Evolutionary conservation across 2,888 invertebrate species (phyloP), one percentile per base, ranked within the genome.

Genomic region (Agonopterix alstromeriana): DNA sequence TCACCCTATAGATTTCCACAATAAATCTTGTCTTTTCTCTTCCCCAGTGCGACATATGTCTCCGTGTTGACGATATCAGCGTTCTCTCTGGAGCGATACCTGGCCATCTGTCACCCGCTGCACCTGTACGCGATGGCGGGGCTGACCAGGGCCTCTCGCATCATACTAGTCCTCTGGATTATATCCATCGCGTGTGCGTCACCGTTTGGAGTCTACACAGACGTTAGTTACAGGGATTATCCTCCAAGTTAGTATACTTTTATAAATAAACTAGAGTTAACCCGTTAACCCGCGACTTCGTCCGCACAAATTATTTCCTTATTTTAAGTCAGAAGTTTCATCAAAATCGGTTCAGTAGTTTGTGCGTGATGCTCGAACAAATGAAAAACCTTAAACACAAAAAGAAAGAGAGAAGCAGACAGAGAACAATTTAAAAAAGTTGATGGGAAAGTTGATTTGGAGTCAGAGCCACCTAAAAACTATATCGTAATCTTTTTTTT

Each of bases 51-150:
- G 5, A 94, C 95, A 4, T 97, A 97, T 77, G 95, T 96, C 0
- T 97, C 97, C 0, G 95, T 97, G 46, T 83, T 97, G 67, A 97
- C 97, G 43, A 97, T 97, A 71, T 95, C 96, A 4, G 96, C 96
- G 1, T 97, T 97, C 80, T 96, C 97, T 1, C 91, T 95, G 78
- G 97, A 97, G 83, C 90, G 97, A 45, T 96, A 96, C 83, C 83
- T 97, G 67, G 97, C 97, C 12, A 97, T 97, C 63, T 84, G 84
- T 67, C 94, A 97, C 70, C 97, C 97, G 0, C 82, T 97, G n/a
- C 92, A 93, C 64, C 90, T 94, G 42, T 94, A 96, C 75, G 92
- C 94, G 10, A 94, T 96, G 92, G 94, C 95, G 0, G 95, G 95
- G 1, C 72, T 84, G 43, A 93, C 94, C 56, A 86, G 97, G 44